Evolutionary conservation across 2,797 vertebrate species (phyloP), one percentile per base, ranked within the genome.

Genomic region (Aselliscus stoliczkanus): DNA sequence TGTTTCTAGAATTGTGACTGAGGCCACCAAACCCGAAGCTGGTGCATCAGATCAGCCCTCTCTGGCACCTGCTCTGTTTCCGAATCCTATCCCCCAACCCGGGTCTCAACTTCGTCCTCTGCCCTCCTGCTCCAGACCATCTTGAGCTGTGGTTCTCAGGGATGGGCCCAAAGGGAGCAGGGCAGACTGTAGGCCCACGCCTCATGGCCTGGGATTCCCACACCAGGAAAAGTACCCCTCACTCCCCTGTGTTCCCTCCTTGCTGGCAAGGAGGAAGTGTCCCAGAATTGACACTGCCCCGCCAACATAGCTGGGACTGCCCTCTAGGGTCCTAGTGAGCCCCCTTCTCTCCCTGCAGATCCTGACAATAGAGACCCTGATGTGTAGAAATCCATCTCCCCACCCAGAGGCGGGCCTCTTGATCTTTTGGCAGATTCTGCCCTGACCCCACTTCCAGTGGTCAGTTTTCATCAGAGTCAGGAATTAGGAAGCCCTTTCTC

Each of bases 401-500:
- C 10, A 4, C 27, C 23, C 50, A 75, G 65, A 65, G 13, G 2
- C 21, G 27, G 47, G 12, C 52, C 31, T 0, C 60, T 44, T 70
- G 31, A 5, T n/a, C 42, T 50, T 58, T 42, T 3, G 14, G 14
- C n/a, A 39, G 44, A 62, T 27, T 31, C 12, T 29, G 5, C 58
- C 37, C 14, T 56, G 37, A 31, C 12, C 2, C n/a, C 1, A 1
- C 4, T 11, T 34, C 27, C 3, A 1, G 29, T 3, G 27, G 17
- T 4, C 62, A 34, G 6, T 34, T 60, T 18, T 47, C 7, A 7
- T 1, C 8, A 3, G 37, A 31, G 31, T 56, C 34, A 52, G 47
- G 29, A 88, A 56, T 31, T 5, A 18, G 0, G 10, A 75, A 34
- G 2, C 1, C 17, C 37, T 8, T 14, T 70, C 25, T 31, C 39